A percentile compares a stretch with the other conserved stretches of the same genome.
Evolutionary conservation across 35 echinoderm and acorn worm species (phyloP).

Genomic region (Ptychodera flava): DNA sequence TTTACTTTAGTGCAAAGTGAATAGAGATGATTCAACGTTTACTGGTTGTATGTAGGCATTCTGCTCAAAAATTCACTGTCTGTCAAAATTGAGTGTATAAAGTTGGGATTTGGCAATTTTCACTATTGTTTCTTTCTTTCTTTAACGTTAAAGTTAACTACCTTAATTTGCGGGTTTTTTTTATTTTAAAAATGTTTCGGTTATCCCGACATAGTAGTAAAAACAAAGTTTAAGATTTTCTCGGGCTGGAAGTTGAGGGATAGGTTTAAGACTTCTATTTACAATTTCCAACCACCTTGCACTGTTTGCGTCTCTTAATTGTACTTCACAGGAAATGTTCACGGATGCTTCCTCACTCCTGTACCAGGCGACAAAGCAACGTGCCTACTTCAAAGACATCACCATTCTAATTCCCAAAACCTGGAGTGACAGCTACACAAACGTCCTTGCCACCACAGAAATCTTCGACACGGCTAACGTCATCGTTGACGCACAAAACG

Average conservation of each 20-base stretch:
- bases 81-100: too few species aligned
- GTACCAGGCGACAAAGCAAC: conserved; percentile 57
- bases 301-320: not conserved
- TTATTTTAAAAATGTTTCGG: too few species aligned
- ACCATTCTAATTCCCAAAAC: conserved; percentile 67
- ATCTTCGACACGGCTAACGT: conserved; percentile 78
- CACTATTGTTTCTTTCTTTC: too few species aligned
- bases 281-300: not conserved
- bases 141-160: too few species aligned
- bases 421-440: conserved; percentile 42
- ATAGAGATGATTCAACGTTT: too few species aligned
- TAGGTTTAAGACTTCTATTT: not conserved
- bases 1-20: too few species aligned
- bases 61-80: too few species aligned
- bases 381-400: conserved; percentile 56
- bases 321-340: conserved; percentile 54
- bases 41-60: too few species aligned
- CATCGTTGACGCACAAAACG: conserved; percentile 31
- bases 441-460: conserved; percentile 20
- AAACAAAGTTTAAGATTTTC: not conserved
- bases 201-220: not conserved
- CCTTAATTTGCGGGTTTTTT: too few species aligned
- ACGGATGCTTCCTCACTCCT: conserved; percentile 48
- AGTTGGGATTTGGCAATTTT: too few species aligned
- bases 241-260: not conserved